phyloP scores from a whole-genome alignment of 2,113 vertebrate species.

The Dinomys branickii region DNA sequence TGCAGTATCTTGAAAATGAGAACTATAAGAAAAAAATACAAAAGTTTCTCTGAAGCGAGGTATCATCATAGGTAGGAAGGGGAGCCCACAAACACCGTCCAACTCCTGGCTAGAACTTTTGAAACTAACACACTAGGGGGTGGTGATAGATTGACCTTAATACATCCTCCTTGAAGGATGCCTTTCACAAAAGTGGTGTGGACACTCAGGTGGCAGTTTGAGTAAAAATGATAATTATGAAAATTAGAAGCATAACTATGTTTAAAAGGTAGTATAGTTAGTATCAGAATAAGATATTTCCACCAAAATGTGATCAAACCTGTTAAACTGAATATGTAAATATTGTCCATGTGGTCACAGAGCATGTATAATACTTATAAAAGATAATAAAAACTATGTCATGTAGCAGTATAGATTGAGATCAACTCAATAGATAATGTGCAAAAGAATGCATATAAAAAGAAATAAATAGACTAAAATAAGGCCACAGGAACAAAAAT shows the following conservation, averaged over 20 bases:
- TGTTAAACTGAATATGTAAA: neutral
- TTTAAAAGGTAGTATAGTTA: neutral
- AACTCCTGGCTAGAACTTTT: neutral
- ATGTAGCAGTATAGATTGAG: neutral
- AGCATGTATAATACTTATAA: neutral
- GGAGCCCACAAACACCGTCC: rapidly evolving
- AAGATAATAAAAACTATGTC: neutral
- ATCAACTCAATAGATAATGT: neutral
- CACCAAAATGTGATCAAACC: neutral
- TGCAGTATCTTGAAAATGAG: neutral
- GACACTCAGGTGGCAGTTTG: neutral
- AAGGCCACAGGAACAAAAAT: neutral
- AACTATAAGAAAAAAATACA: neutral
- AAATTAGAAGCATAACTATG: neutral
- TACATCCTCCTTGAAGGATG: neutral
- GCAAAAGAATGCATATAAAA: neutral
- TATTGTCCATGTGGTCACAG: neutral
- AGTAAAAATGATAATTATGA: neutral
- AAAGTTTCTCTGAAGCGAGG: neutral
- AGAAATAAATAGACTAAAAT: neutral
- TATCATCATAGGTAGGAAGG: neutral
- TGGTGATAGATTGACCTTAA: neutral
- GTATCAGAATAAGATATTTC: neutral
- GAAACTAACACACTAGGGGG: too few species aligned
- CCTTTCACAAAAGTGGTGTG: neutral